phyloP scores from a whole-genome alignment of 1,140 invertebrate genomes.

The Pogonomyrmex barbatus region DNA sequence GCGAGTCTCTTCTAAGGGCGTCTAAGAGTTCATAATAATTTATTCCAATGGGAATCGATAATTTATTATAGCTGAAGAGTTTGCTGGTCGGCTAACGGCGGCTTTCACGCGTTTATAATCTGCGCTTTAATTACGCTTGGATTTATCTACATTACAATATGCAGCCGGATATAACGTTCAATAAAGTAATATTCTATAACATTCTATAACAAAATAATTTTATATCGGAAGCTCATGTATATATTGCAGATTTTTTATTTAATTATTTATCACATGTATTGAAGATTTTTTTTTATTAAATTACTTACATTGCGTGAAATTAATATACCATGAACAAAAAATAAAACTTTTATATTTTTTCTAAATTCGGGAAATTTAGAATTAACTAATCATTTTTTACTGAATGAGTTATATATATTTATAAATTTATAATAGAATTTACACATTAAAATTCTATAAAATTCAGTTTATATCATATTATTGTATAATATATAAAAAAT shows the following conservation, averaged over 20 bases:
- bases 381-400: not conserved
- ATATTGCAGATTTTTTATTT: constrained; percentile 7
- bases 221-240: not conserved
- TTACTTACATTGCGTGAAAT: not conserved
- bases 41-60: constrained; percentile 56
- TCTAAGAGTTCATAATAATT: constrained; percentile 56
- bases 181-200: constrained; percentile 5
- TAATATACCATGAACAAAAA: not conserved
- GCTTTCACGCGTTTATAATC: constrained; percentile 34
- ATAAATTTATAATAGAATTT: too few species aligned
- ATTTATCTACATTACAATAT: constrained; percentile 8
- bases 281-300: not conserved
- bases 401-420: not conserved
- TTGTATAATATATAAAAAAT: not conserved
- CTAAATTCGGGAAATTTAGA: not conserved
- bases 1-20: constrained; percentile 40
- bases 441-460: not conserved
- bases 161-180: not conserved
- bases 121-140: constrained; percentile 34
- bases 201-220: constrained; percentile 27
- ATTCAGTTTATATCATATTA: constrained; percentile 9
- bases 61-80: constrained; percentile 45
- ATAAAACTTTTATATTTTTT: constrained; percentile 13
- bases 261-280: not conserved
- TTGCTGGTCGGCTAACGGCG: constrained; percentile 20